Evolutionary conservation across 2,888 invertebrate species (phyloP).

Genomic region (Ephialtes manifestator): DNA sequence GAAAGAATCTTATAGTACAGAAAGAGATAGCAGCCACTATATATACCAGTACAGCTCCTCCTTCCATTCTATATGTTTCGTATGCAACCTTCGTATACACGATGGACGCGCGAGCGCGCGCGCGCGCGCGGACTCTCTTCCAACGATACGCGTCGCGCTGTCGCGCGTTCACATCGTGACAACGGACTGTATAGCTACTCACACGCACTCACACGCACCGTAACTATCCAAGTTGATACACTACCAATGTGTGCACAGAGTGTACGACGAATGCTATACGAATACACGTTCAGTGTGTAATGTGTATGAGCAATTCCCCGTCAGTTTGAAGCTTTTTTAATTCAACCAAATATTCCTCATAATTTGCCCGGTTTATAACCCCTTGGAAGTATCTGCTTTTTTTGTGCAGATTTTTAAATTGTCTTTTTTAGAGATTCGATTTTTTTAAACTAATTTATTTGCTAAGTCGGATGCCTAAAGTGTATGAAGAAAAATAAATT

Average conservation of each 20-base stretch:
- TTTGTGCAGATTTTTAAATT: too few relatives aligned
- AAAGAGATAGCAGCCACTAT: constrained; percentile 10
- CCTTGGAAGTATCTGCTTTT: too few relatives aligned
- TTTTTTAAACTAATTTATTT: too few relatives aligned
- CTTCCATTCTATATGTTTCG: constrained; percentile 74
- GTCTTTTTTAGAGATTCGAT: too few relatives aligned
- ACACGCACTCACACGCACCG: constrained; percentile 40
- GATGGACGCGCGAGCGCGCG: constrained; percentile 52
- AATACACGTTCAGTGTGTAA: neutral
- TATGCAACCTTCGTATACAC: constrained; percentile 82
- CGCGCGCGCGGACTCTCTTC: constrained; percentile 58
- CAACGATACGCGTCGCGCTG: constrained; percentile 54
- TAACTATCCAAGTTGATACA: constrained; percentile 17
- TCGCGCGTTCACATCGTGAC: constrained; percentile 52
- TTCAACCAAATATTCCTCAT: too few relatives aligned
- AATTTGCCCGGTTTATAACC: too few relatives aligned
- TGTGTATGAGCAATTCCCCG: neutral
- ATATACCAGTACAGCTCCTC: constrained; percentile 10
- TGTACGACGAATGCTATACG: neutral
- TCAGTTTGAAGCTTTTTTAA: neutral
- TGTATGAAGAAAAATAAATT: too few relatives aligned
- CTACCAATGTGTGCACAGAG: neutral
- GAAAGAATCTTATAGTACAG: constrained; percentile 32
- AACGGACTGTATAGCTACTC: constrained; percentile 14
- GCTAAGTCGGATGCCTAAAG: too few relatives aligned